These are phyloP conservation scores for Lasioglossum morio DNA, from an alignment of 2,888 invertebrate species.

Conservation along the genomic window DNA sequence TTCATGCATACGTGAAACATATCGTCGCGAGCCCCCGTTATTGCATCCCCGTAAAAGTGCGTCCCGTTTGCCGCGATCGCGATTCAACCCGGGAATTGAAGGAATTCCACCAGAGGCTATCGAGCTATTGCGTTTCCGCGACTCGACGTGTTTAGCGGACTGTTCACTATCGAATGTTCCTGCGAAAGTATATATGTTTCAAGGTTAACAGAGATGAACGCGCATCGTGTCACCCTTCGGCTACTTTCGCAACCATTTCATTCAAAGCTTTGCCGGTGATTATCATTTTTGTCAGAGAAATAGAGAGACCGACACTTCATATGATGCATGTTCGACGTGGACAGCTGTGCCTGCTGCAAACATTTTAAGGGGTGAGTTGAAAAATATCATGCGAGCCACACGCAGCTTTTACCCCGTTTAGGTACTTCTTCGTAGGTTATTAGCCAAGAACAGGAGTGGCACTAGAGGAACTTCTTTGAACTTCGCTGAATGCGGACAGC, in stretches of 20 bases:
- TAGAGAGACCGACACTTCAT: background rate
- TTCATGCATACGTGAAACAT: conserved; percentile 39
- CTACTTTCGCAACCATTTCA: background rate
- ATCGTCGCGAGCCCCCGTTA: conserved; percentile 19
- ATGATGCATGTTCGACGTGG: background rate
- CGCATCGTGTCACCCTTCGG: background rate
- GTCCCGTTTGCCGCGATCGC: background rate
- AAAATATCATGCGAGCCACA: too few relatives aligned
- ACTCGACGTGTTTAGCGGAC: background rate
- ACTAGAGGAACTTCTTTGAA: too few relatives aligned
- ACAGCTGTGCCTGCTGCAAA: background rate
- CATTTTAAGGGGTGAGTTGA: background rate
- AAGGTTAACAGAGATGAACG: background rate
- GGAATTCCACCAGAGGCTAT: background rate
- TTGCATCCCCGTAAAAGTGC: conserved; percentile 24
- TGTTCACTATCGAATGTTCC: background rate
- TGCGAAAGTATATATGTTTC: background rate
- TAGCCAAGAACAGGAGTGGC: too few relatives aligned
- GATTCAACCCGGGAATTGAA: background rate
- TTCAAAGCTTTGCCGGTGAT: background rate
- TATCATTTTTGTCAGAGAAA: background rate
- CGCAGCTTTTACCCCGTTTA: too few relatives aligned
- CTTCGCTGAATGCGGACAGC: too few relatives aligned
- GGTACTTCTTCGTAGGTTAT: too few relatives aligned
- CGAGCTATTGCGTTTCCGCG: background rate